phyloP scores from a whole-genome alignment of 1,140 invertebrate genomes.

The Cylas formicarius region DNA sequence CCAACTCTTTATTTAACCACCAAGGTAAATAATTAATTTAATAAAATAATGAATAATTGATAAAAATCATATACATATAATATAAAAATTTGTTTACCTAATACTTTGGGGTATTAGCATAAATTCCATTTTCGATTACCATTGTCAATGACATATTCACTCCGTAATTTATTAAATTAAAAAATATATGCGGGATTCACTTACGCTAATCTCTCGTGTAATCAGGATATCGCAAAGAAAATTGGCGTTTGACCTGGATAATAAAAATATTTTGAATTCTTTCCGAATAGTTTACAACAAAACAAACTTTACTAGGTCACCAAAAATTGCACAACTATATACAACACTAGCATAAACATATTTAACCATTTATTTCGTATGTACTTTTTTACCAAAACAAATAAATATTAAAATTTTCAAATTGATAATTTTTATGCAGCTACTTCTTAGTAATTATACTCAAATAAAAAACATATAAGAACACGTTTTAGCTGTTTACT shows the following conservation, averaged over 20 bases:
- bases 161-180: too few species aligned
- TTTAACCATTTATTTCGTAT: not conserved
- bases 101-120: too few species aligned
- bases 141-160: too few species aligned
- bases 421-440: not conserved
- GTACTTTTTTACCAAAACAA: not conserved
- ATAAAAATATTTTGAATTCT: conserved; percentile 38
- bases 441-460: too few species aligned
- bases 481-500: too few species aligned
- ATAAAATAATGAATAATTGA: too few species aligned
- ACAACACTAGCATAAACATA: conserved; percentile 14
- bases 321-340: conserved; percentile 19
- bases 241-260: conserved; percentile 36
- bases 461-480: too few species aligned
- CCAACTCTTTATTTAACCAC: too few species aligned
- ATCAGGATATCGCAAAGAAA: conserved; percentile 25
- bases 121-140: too few species aligned
- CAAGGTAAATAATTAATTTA: too few species aligned
- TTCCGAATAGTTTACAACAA: conserved; percentile 27
- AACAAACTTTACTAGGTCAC: conserved; percentile 26
- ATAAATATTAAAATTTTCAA: not conserved
- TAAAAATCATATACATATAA: too few species aligned
- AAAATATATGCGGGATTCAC: not conserved
- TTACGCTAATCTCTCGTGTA: conserved; percentile 7
- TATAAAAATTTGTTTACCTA: too few species aligned